Conservation (phyloP, 2,113 vertebrate genomes). For the Fulmarus glacialis region DNA sequence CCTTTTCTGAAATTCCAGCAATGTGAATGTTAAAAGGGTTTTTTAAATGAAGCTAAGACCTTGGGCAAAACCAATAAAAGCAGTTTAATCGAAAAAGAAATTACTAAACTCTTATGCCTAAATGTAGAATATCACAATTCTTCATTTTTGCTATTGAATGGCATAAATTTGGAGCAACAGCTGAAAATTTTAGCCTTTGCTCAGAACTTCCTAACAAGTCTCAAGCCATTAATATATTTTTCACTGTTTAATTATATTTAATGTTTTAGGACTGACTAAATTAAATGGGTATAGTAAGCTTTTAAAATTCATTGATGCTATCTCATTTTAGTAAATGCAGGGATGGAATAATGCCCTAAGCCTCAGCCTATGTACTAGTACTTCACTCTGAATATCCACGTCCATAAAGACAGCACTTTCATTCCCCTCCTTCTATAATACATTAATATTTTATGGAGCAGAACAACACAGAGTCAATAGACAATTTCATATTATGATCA, state of each 20-base stretch:
- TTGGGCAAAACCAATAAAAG: neutral
- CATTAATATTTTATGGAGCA: constrained; percentile 38
- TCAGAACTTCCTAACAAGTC: neutral
- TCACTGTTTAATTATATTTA: constrained; percentile 28
- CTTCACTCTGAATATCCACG: neutral
- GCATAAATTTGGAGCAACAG: neutral
- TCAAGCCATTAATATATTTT: neutral
- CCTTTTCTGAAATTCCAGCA: neutral
- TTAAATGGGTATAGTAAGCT: neutral
- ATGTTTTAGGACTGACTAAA: constrained; percentile 29
- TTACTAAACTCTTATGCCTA: neutral
- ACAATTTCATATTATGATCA: neutral
- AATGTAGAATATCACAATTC: neutral
- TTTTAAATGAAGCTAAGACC: neutral
- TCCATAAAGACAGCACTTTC: neutral
- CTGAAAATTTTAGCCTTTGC: neutral
- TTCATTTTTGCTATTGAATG: neutral
- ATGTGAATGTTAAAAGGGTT: neutral
- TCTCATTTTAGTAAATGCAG: constrained; percentile 13
- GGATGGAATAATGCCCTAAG: neutral
- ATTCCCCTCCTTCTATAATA: neutral
- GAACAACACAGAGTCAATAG: constrained; percentile 23
- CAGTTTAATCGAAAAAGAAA: neutral
- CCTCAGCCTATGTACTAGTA: neutral
- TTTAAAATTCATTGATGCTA: constrained; percentile 28